Conservation (phyloP, 2,888 invertebrate species). For the Acleris sparsana region DNA sequence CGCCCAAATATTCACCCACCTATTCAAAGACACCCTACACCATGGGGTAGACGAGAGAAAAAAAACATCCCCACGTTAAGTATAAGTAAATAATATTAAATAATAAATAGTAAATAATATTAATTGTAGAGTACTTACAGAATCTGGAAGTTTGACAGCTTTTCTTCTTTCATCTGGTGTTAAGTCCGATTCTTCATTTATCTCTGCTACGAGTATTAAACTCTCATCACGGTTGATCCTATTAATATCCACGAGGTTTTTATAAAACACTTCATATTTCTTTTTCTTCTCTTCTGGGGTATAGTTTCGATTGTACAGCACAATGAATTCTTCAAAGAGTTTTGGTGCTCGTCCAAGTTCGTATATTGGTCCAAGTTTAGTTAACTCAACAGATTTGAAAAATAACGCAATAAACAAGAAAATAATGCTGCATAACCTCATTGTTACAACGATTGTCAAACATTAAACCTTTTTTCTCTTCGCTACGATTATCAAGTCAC, state of each 20-base stretch:
- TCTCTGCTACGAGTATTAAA: constrained; percentile 13
- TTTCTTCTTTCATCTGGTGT: constrained; percentile 15
- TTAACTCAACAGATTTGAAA: neutral
- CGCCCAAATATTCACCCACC: no score
- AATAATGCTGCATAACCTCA: constrained; percentile 3
- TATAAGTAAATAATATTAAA: neutral
- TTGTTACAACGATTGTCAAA: constrained; percentile 3
- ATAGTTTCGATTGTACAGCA: constrained; percentile 12
- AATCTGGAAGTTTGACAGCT: constrained; percentile 18
- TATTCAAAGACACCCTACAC: no score
- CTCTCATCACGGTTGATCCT: constrained; percentile 16
- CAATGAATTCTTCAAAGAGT: constrained; percentile 14
- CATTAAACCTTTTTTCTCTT: neutral
- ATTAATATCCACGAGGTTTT: constrained; percentile 17
- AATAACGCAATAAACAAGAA: constrained; percentile 1
- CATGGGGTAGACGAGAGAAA: no score
- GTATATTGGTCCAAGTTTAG: constrained; percentile 9
- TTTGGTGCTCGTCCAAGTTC: constrained; percentile 6
- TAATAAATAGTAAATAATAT: no score
- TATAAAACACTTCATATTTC: constrained; percentile 8
- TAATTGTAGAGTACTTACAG: constrained; percentile 5
- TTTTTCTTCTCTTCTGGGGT: constrained; percentile 3
- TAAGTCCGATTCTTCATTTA: constrained; percentile 20
- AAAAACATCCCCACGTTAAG: no score
- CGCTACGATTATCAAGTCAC: constrained; percentile 1